phyloP scores from a whole-genome alignment of 2,113 vertebrate species.

The Rhombomys opimus region DNA sequence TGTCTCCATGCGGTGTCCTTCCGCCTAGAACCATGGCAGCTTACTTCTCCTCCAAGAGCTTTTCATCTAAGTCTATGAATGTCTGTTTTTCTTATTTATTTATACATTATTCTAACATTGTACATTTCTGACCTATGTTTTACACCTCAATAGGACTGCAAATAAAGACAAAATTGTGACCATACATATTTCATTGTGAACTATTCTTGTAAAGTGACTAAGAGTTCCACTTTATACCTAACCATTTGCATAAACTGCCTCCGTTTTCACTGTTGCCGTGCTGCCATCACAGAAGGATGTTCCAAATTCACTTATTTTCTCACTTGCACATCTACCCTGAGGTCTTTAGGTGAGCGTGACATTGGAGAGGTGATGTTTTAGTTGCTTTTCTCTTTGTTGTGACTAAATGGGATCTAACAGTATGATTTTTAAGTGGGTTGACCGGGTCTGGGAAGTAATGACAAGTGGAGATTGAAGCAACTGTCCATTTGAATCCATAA shows the following conservation, averaged over 20 bases:
- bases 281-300: fast-evolving
- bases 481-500: background rate
- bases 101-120: background rate
- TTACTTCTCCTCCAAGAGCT: background rate
- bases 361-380: background rate
- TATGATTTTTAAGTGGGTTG: background rate
- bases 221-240: background rate
- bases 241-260: background rate
- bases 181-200: background rate
- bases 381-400: background rate
- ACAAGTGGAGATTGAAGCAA: too few relatives aligned
- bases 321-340: background rate
- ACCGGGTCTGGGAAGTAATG: background rate
- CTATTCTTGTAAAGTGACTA: background rate
- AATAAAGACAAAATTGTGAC: background rate
- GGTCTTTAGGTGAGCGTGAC: background rate
- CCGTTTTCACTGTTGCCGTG: too few relatives aligned
- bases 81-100: background rate
- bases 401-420: background rate
- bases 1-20: background rate
- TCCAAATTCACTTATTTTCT: background rate
- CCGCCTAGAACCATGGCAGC: background rate
- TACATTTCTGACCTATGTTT: background rate
- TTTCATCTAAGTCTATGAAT: background rate
- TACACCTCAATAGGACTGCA: background rate